These are phyloP conservation scores for Leiothrix lutea DNA, from an alignment of 2,113 vertebrate species.

Conservation along the genomic window DNA sequence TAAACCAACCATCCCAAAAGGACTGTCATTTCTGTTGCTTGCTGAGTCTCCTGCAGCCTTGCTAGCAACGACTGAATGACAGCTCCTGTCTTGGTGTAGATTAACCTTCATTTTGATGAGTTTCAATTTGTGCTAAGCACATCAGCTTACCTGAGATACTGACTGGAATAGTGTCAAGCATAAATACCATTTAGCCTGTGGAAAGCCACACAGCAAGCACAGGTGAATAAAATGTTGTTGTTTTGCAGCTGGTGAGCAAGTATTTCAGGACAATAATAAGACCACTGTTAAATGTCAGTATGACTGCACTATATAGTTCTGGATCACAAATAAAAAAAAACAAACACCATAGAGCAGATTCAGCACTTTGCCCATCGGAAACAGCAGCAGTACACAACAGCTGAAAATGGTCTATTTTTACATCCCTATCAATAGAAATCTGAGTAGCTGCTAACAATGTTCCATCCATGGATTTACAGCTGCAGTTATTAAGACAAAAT, in stretches of 20 bases:
- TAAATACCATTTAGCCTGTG: not conserved
- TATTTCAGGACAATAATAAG: conserved; percentile 28
- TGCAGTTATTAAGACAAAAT: conserved; percentile 41
- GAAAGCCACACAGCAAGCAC: not conserved
- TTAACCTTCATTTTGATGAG: conserved; percentile 21
- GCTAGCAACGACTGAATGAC: not conserved
- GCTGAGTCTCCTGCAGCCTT: not conserved
- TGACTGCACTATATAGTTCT: conserved; percentile 26
- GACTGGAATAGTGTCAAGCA: not conserved
- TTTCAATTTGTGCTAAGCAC: not conserved
- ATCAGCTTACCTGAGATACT: not conserved
- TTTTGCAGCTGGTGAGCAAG: conserved; percentile 1
- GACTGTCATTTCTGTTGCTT: not conserved
- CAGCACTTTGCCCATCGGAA: conserved; percentile 38
- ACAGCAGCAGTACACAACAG: conserved; percentile 23
- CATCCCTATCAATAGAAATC: conserved; percentile 34
- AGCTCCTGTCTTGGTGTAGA: not conserved
- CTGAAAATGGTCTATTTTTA: conserved; percentile 56
- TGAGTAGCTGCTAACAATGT: conserved; percentile 39
- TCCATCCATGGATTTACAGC: conserved; percentile 33
- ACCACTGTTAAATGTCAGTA: conserved; percentile 35
- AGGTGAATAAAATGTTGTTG: not conserved
- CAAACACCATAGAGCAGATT: not conserved
- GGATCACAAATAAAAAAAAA: not conserved
- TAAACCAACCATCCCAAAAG: not conserved